Conservation (phyloP, 2,797 vertebrate species). For the Coranthus polyacanthus region DNA sequence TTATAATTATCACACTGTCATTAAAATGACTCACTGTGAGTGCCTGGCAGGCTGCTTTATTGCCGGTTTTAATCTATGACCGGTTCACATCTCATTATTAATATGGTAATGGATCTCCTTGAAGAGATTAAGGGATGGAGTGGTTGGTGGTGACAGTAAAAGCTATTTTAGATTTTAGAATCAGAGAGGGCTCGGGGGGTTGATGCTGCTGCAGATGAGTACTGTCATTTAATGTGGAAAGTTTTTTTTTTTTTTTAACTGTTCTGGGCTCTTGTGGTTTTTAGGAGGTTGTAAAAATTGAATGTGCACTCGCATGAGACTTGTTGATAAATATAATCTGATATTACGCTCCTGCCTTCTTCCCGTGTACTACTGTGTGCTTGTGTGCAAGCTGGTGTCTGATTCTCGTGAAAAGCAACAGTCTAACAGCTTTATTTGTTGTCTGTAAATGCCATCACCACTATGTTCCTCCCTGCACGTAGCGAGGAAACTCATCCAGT, state of each 20-base stretch:
- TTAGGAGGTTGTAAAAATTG: slow-evolving; percentile 9
- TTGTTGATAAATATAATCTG: slow-evolving; percentile 29
- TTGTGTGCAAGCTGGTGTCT: slow-evolving; percentile 5
- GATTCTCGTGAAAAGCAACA: not conserved
- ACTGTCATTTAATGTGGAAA: slow-evolving; percentile 30
- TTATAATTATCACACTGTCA: slow-evolving; percentile 78
- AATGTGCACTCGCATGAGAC: slow-evolving; percentile 18
- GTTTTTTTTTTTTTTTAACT: not conserved
- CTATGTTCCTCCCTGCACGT: slow-evolving; percentile 20
- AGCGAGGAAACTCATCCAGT: slow-evolving; percentile 49
- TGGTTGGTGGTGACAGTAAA: slow-evolving; percentile 75
- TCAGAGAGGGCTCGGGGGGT: slow-evolving; percentile 37
- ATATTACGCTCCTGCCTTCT: slow-evolving; percentile 1
- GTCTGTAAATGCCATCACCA: slow-evolving; percentile 47
- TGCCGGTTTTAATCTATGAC: slow-evolving; percentile 80
- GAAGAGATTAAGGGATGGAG: slow-evolving; percentile 79
- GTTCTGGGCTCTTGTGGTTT: slow-evolving; percentile 12
- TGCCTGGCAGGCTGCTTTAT: slow-evolving; percentile 82
- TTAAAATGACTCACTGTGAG: slow-evolving; percentile 78
- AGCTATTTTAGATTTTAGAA: slow-evolving; percentile 79
- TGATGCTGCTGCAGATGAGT: slow-evolving; percentile 51
- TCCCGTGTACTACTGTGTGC: not conserved
- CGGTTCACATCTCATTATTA: slow-evolving; percentile 85
- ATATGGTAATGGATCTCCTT: slow-evolving; percentile 86
- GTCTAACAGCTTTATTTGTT: slow-evolving; percentile 59